Conservation (phyloP, 2,797 vertebrate species). For the Dendrocincla tyrannina region DNA sequence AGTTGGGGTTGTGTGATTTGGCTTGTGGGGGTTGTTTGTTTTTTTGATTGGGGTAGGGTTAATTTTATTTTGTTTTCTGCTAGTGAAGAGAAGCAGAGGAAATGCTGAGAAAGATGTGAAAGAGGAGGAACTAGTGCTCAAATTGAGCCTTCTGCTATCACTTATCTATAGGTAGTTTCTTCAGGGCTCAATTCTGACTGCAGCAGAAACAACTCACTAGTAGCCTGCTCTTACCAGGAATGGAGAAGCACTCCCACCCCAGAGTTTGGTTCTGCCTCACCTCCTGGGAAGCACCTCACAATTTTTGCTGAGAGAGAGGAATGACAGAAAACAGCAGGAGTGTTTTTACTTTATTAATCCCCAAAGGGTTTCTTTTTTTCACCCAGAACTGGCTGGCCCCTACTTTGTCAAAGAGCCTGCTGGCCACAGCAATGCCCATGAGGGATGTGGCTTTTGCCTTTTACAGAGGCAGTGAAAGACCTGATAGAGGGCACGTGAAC, state of each 20-base stretch:
- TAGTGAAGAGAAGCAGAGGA: neutral
- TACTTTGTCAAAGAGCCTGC: neutral
- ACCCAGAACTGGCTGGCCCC: neutral
- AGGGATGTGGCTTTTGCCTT: neutral
- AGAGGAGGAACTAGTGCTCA: neutral
- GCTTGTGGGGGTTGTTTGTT: fast-evolving
- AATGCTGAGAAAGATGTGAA: neutral
- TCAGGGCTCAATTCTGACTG: neutral
- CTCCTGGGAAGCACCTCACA: neutral
- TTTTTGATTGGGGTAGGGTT: fast-evolving
- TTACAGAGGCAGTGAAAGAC: neutral
- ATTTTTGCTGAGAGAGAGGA: neutral
- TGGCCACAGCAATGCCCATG: neutral
- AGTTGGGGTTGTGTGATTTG: neutral
- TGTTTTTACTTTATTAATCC: neutral
- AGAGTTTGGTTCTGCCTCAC: neutral
- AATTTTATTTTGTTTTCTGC: neutral
- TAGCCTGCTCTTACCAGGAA: neutral
- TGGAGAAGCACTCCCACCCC: neutral
- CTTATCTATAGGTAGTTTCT: neutral
- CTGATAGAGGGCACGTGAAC: neutral
- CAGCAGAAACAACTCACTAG: neutral
- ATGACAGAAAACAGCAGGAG: neutral
- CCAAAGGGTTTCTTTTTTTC: neutral
- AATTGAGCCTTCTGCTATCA: neutral